Evolutionary conservation across 2,113 vertebrate species (phyloP).

Genomic region (Leucoraja erinaceus): DNA sequence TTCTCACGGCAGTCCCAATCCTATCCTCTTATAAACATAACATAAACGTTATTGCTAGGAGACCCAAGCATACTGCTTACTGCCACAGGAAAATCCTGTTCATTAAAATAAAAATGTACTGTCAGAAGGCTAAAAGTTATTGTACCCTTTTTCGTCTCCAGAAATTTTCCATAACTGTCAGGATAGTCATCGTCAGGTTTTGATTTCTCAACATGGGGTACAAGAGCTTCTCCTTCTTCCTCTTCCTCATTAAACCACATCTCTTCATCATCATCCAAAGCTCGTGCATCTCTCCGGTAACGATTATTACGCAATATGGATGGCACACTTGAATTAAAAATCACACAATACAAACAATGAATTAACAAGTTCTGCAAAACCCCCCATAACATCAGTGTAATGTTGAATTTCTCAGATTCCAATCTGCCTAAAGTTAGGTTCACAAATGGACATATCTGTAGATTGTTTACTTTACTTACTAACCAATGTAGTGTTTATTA

Average conservation of each 20-base stretch:
- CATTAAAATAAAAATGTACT: neutral
- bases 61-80: neutral
- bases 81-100: too few species aligned
- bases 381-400: neutral
- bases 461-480: too few species aligned
- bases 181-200: constrained; percentile 87
- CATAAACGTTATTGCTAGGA: too few species aligned
- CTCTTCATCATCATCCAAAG: constrained; percentile 89
- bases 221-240: constrained; percentile 72
- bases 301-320: constrained; percentile 68
- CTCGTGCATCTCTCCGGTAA: constrained; percentile 83
- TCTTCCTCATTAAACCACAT: constrained; percentile 97
- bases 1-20: too few species aligned
- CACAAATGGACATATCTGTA: too few species aligned
- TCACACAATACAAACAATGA: neutral
- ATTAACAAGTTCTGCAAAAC: neutral
- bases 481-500: too few species aligned
- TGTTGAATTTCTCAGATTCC: neutral
- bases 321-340: constrained; percentile 56
- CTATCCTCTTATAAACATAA: too few species aligned
- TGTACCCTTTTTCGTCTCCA: constrained; percentile 94
- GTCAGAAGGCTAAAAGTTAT: neutral
- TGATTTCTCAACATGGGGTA: constrained; percentile 74
- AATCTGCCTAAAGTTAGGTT: neutral
- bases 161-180: constrained; percentile 91